phyloP scores from a whole-genome alignment of 2,797 vertebrate species.

The Channa striata region DNA sequence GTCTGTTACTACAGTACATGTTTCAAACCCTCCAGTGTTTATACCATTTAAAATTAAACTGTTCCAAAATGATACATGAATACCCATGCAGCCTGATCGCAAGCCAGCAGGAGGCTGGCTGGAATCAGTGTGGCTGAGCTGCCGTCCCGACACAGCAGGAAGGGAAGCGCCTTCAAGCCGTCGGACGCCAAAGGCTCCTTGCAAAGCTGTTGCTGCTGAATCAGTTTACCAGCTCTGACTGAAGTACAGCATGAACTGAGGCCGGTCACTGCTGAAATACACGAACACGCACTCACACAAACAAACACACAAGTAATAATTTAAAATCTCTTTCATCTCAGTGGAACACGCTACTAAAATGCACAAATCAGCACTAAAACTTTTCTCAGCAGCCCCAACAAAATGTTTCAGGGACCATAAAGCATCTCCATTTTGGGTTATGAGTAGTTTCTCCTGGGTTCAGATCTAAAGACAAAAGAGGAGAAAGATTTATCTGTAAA shows the following conservation, averaged over 20 bases:
- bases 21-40: background rate
- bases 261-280: conserved; percentile 14
- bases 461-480: too few species aligned
- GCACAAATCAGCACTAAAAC: background rate
- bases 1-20: background rate
- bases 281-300: conserved; percentile 12
- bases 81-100: background rate
- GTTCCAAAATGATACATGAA: conserved; percentile 2
- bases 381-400: background rate
- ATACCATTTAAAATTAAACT: conserved; percentile 15
- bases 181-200: background rate
- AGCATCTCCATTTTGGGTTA: too few species aligned
- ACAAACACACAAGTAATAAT: background rate
- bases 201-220: conserved; percentile 22
- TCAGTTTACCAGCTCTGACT: conserved; percentile 48
- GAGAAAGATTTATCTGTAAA: too few species aligned
- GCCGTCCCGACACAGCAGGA: conserved; percentile 10
- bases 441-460: too few species aligned
- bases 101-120: conserved; percentile 17
- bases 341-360: background rate
- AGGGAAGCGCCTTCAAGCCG: background rate
- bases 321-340: background rate
- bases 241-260: conserved; percentile 7
- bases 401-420: too few species aligned
- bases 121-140: background rate